Conservation (phyloP, 2,113 vertebrate genomes). For the Prinia subflava region DNA sequence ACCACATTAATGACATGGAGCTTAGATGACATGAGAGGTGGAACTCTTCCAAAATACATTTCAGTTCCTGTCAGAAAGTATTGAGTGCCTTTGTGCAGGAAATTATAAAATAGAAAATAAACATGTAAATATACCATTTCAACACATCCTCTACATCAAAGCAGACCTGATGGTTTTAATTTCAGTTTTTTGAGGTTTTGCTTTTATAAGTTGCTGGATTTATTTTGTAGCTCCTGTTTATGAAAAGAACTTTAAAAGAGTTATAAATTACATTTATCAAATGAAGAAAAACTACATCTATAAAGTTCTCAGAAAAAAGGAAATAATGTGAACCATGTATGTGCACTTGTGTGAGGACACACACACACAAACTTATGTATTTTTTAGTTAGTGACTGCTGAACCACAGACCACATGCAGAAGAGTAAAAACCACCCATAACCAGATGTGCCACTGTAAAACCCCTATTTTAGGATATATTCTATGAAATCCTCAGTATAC, state of each 20-base stretch:
- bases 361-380: neutral
- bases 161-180: conserved; percentile 41
- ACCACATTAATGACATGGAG: neutral
- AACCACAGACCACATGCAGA: conserved; percentile 46
- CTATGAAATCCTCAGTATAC: neutral
- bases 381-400: conserved; percentile 19
- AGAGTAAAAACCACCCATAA: conserved; percentile 43
- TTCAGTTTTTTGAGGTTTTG: conserved; percentile 49
- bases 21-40: conserved; percentile 6
- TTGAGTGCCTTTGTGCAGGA: conserved; percentile 23
- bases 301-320: conserved; percentile 2
- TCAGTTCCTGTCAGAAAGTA: conserved; percentile 38
- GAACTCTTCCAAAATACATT: conserved; percentile 41
- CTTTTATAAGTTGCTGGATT: conserved; percentile 56
- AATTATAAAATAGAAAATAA: conserved; percentile 63
- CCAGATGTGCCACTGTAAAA: conserved; percentile 47
- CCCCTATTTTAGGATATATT: neutral
- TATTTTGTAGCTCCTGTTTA: conserved; percentile 53
- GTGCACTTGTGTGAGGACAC: neutral
- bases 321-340: neutral
- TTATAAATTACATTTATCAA: conserved; percentile 40
- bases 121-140: conserved; percentile 62
- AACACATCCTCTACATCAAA: conserved; percentile 58
- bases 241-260: conserved; percentile 6
- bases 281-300: conserved; percentile 10